Evolutionary conservation across 2,113 vertebrate genomes (phyloP).

Genomic region (Glareola pratincola): DNA sequence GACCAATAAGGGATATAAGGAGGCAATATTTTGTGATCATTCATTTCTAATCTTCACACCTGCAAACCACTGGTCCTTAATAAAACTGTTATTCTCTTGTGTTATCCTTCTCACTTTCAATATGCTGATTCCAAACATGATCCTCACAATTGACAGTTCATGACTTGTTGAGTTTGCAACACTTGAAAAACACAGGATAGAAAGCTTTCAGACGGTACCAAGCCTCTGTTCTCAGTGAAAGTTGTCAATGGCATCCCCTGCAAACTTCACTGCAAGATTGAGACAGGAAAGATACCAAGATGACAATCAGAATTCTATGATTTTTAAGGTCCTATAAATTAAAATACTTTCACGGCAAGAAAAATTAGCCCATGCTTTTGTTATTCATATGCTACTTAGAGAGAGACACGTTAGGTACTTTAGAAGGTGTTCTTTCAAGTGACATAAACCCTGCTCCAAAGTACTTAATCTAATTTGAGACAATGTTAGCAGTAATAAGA

Average conservation of each 20-base stretch:
- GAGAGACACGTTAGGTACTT: background rate
- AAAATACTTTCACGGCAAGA: background rate
- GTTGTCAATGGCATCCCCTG: background rate
- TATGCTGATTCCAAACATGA: background rate
- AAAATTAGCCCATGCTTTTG: background rate
- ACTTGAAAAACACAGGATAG: background rate
- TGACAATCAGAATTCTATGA: background rate
- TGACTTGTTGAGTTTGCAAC: background rate
- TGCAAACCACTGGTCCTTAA: background rate
- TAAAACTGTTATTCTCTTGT: background rate
- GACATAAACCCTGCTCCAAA: background rate
- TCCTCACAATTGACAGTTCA: background rate
- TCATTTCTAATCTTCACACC: background rate
- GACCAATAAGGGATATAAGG: background rate
- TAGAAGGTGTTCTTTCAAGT: background rate
- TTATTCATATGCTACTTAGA: background rate
- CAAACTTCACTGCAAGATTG: background rate
- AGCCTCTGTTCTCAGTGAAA: background rate
- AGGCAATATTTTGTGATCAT: background rate
- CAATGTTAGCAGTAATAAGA: background rate
- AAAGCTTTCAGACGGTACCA: background rate
- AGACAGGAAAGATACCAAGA: background rate
- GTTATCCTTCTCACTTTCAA: background rate
- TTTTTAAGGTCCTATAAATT: background rate
- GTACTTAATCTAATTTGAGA: background rate